A percentile compares a stretch with the other conserved stretches of the same genome.
Evolutionary conservation across 2,113 vertebrate species (phyloP).

Genomic region (Diglossa brunneiventris): DNA sequence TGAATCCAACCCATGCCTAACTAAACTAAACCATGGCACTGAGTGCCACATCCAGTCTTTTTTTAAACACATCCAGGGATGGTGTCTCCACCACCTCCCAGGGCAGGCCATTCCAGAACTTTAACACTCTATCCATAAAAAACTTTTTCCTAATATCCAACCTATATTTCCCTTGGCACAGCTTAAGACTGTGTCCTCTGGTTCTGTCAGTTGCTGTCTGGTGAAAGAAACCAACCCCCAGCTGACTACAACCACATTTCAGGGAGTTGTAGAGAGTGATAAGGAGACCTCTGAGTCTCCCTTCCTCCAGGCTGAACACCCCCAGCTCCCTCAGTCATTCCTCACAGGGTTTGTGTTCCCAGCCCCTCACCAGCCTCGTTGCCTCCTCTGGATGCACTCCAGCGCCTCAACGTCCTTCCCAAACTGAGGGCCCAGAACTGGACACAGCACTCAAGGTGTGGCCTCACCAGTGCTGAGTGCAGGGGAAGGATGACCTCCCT

Average conservation of each 20-base stretch:
- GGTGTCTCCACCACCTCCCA: background rate
- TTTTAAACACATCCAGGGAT: background rate
- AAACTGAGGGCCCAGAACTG: background rate
- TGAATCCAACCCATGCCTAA: background rate
- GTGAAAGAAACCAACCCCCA: background rate
- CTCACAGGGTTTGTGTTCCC: background rate
- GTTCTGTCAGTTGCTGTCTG: background rate
- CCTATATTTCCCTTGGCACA: rapidly evolving
- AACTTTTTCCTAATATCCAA: background rate
- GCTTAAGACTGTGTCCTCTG: background rate
- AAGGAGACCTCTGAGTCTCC: background rate
- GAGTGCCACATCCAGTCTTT: background rate
- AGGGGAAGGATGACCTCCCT: background rate
- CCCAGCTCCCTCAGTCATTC: background rate
- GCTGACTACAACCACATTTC: rapidly evolving
- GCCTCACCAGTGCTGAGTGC: background rate
- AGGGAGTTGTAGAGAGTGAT: background rate
- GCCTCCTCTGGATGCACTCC: rapidly evolving
- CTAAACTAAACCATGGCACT: background rate
- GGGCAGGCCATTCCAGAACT: background rate
- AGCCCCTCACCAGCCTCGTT: background rate
- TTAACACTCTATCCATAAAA: rapidly evolving
- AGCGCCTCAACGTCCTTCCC: rapidly evolving
- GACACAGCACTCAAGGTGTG: background rate
- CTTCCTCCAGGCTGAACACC: background rate